Base-by-base conservation (phyloP, 2,113 vertebrate species). In the Nicator chloris region DNA sequence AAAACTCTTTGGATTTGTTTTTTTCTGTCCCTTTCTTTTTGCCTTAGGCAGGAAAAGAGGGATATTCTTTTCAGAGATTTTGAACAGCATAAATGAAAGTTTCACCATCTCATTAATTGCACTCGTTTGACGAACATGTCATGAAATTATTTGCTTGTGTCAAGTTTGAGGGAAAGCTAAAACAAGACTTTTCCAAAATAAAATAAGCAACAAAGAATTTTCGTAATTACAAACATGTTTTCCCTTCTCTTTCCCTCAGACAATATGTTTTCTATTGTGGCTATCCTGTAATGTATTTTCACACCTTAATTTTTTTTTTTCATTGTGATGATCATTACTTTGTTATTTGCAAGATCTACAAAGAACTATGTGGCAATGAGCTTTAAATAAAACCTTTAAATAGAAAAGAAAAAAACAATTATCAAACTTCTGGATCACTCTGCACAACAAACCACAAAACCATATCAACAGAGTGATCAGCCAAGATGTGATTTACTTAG, bases 351-450 rank as follows among this genome's bases (percentile, higher is more conserved):
- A 22, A 92, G 69, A 82, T 20, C 39, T 81, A 20, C 56, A 40
- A 88, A 96, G 64, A 77, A 85, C 47, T 96, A 82, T 76, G 89
- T 87, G 84, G 45, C 71, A 95, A 85, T 39, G 4, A 85, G 13
- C 35, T 92, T 80, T 65, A 70, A 68, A 50, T 61, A 73, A 72
- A 51, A 42, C 3, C 7, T 80, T 86, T 86, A 51, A 88, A 75
- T 1, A 96, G 44, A 69, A 33, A 69, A 79, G 17, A 42, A 73
- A 64, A 72, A 54, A 18, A 11, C 1, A 76, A 44, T 57, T 95
- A 51, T 35, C 68, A 95, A 50, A 92, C 28, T 30, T 23, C 60
- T 54, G 10, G 75, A 78, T 65, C 68, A 42, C 17, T 31, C 50
- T 51, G 35, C 50, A 63, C n/a, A 85, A 30, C 35, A 81, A 64